Evolutionary conservation across 37 sponge, comb jelly and placozoan genomes (phyloP).

Genomic region (Halichondria panicea): DNA sequence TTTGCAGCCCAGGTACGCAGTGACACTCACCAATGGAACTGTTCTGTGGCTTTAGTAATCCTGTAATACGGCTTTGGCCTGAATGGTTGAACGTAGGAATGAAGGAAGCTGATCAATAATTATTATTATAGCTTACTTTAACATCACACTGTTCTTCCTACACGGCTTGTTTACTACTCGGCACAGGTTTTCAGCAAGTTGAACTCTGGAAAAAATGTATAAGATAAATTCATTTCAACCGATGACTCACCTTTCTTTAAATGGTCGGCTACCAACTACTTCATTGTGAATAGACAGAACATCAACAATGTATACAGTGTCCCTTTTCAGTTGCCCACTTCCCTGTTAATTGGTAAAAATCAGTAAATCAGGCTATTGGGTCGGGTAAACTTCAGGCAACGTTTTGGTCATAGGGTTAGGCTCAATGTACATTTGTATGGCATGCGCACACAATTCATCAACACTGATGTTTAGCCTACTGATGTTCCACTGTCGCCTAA

Average conservation of each 20-base stretch:
- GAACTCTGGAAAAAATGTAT: background rate
- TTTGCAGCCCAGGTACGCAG: background rate
- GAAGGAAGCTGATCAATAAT: background rate
- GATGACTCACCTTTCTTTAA: conserved; percentile 63
- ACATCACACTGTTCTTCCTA: background rate
- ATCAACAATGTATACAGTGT: conserved; percentile 56
- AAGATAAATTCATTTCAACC: background rate
- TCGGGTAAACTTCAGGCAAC: too few relatives aligned
- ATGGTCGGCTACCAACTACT: conserved; percentile 29
- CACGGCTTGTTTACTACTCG: conserved; percentile 61
- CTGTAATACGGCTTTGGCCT: conserved; percentile 16
- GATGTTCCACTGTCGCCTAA: too few relatives aligned
- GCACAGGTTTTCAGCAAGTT: conserved; percentile 36
- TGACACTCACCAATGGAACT: conserved; percentile 4
- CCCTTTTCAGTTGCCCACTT: conserved; percentile 26
- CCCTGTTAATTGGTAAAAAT: too few relatives aligned
- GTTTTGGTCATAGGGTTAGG: too few relatives aligned
- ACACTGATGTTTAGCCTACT: too few relatives aligned
- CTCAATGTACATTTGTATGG: too few relatives aligned
- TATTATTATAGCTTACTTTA: conserved; percentile 29
- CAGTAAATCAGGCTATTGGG: too few relatives aligned
- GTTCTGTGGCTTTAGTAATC: background rate
- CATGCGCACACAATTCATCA: too few relatives aligned
- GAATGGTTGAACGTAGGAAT: background rate
- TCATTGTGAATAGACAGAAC: conserved; percentile 47